phyloP scores from a whole-genome alignment of 2,888 invertebrate species.

The Ornithoptera alexandrae region DNA sequence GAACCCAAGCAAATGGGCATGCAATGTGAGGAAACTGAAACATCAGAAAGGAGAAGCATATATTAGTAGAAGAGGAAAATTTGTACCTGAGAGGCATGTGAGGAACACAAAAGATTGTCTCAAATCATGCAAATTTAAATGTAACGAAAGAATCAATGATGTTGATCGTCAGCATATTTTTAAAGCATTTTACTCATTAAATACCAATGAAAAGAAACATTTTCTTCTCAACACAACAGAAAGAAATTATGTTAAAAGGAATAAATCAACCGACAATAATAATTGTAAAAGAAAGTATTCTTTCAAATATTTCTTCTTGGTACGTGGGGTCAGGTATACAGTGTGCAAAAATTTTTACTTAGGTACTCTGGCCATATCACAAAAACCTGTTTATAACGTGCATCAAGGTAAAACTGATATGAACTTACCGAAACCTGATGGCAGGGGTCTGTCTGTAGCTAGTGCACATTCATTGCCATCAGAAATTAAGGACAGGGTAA shows the following conservation, averaged over 20 bases:
- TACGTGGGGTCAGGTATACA: slow-evolving; percentile 56
- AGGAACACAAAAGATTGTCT: slow-evolving; percentile 66
- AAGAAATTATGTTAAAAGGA: slow-evolving; percentile 53
- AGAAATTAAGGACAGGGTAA: slow-evolving; percentile 61
- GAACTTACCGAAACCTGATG: slow-evolving; percentile 71
- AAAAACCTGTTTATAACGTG: slow-evolving; percentile 72
- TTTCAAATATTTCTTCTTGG: slow-evolving; percentile 68
- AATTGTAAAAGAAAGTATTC: slow-evolving; percentile 58
- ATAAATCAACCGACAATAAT: slow-evolving; percentile 40
- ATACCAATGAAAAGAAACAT: slow-evolving; percentile 68
- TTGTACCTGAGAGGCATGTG: slow-evolving; percentile 60
- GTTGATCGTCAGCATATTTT: slow-evolving; percentile 65
- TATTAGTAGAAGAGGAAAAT: slow-evolving; percentile 65
- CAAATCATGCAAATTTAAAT: slow-evolving; percentile 65
- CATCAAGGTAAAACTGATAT: slow-evolving; percentile 68
- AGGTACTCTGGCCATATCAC: slow-evolving; percentile 71
- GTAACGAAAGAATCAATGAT: slow-evolving; percentile 63
- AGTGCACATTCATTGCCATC: slow-evolving; percentile 60
- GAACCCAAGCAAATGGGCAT: slow-evolving; percentile 67
- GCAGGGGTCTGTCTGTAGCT: slow-evolving; percentile 59
- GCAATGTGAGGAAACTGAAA: slow-evolving; percentile 65
- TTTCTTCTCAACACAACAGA: slow-evolving; percentile 70
- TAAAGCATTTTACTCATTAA: slow-evolving; percentile 68
- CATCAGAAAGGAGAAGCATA: slow-evolving; percentile 72
- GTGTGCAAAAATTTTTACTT: slow-evolving; percentile 74